Evolutionary conservation across 1,140 invertebrate genomes (phyloP), one percentile per base, ranked within the genome.

Genomic region (Tetramorium parvispinum): DNA sequence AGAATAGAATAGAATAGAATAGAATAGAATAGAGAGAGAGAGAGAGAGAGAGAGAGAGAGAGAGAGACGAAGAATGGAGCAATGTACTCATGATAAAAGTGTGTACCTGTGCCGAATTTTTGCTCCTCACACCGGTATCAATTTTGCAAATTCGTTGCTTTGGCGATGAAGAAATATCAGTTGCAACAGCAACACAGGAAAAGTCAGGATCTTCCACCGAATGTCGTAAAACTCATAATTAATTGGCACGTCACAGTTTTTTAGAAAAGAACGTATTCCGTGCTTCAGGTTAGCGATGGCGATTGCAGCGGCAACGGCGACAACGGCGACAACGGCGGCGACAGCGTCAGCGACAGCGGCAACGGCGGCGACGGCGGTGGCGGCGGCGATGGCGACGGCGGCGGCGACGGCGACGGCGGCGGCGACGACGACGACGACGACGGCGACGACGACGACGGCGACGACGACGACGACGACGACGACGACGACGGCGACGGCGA

Each of bases 211-310:
- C 88, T 85, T 85, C 53, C 78, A 73, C 79, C 16, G 57, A 71
- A 63, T 88, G 66, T 81, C 32, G 27, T 76, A 87, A 85, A 91
- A 89, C 87, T 91, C 90, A 91, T 91, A 88, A 85, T 90, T 91
- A 85, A 55, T 83, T 49, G 53, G 37, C 75, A 89, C 79, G 87
- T 65, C 83, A 91, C 81, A 77, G 65, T 77, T 83, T 63, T 49
- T 63, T 77, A 77, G 78, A 77, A 63, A n/a, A 65, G 27, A 71
- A n/a, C 16, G 24, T 24, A 55, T 75, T 75, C 46, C 65, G 59
- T 57, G 59, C 40, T 59, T 83, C 53, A 59, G 79, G 27, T 83
- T 75, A 55, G 43, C 55, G 51, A 82, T 40, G 27, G 10, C 16
- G 57, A 13, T 1, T 21, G 18, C 46, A n/a, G n/a, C 27, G n/a